phyloP scores from a whole-genome alignment of 2,113 vertebrate genomes.

The Colius striatus region DNA sequence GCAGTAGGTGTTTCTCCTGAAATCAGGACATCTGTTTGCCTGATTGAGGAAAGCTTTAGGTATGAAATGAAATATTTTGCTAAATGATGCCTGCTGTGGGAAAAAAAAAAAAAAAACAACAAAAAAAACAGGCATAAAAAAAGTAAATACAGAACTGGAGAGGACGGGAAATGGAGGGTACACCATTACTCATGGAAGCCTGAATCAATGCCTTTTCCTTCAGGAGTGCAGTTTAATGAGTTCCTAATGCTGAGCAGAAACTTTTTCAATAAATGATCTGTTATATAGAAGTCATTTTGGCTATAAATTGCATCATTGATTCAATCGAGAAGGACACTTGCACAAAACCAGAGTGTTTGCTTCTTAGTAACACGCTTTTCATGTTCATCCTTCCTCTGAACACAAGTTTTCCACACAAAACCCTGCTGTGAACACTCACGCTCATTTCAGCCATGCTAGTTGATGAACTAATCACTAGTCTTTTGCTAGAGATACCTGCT shows the following conservation, averaged over 20 bases:
- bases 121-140: background rate
- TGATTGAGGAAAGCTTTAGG: background rate
- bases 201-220: background rate
- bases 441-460: background rate
- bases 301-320: background rate
- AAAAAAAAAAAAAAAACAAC: background rate
- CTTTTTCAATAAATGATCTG: background rate
- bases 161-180: background rate
- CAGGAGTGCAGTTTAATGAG: background rate
- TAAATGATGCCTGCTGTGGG: background rate
- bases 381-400: background rate
- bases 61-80: background rate
- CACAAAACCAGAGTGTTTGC: background rate
- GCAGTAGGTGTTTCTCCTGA: background rate
- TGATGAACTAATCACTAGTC: background rate
- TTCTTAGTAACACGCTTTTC: background rate
- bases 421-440: accelerated
- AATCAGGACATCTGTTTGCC: background rate
- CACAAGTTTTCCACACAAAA: background rate
- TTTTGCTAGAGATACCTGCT: background rate
- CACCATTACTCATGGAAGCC: background rate
- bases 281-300: background rate
- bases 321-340: background rate
- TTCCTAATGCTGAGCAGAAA: background rate
- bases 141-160: background rate